These are phyloP conservation scores for Cyrtorhinus lividipennis DNA, from an alignment of 1,140 invertebrate genomes.

Conservation along the genomic window DNA sequence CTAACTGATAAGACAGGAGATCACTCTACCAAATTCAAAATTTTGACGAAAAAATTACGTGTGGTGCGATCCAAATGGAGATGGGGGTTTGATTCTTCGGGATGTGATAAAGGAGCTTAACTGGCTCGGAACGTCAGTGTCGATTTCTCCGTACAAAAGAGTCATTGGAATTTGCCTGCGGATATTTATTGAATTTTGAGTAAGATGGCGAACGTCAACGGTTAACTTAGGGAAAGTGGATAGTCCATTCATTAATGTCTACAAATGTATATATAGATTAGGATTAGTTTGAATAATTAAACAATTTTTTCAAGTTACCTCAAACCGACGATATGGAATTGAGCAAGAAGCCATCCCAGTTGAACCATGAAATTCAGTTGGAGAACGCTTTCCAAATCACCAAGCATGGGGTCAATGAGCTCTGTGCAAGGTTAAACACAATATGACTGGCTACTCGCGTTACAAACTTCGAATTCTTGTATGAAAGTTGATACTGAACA, in stretches of 20 bases:
- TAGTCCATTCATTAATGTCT: too few species aligned
- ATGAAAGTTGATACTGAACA: too few species aligned
- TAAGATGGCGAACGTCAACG: too few species aligned
- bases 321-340: constrained; percentile 59
- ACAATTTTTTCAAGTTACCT: too few species aligned
- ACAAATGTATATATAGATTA: too few species aligned
- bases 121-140: constrained; percentile 29
- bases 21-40: too few species aligned
- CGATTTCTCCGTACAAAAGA: constrained; percentile 64
- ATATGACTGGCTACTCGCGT: too few species aligned
- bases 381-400: constrained; percentile 51
- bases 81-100: constrained; percentile 54
- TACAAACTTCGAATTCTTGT: too few species aligned
- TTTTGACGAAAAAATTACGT: constrained; percentile 39
- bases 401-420: constrained; percentile 57
- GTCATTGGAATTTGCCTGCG: constrained; percentile 51
- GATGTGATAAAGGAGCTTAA: constrained; percentile 45
- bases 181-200: too few species aligned
- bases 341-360: constrained; percentile 64
- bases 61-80: constrained; percentile 77
- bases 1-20: constrained; percentile 15
- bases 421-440: too few species aligned
- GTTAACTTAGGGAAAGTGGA: background rate
- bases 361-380: constrained; percentile 92
- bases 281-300: too few species aligned